These are phyloP conservation scores for Acromyrmex echinatior DNA, from an alignment of 1,140 invertebrate species.

Conservation along the genomic window DNA sequence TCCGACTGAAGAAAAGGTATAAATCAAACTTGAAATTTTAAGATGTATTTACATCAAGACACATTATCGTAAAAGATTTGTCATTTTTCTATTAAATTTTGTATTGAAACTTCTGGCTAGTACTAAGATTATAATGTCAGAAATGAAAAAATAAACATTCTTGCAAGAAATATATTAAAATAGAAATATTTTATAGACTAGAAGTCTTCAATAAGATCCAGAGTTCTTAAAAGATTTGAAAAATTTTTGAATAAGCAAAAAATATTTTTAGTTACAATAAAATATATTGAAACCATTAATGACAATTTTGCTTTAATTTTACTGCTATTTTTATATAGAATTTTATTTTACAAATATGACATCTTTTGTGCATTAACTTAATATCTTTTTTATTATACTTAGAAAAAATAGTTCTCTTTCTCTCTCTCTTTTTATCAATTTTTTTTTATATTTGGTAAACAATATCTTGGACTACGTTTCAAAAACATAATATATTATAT, in stretches of 20 bases:
- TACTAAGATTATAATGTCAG: too few relatives aligned
- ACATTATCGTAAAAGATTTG: neutral
- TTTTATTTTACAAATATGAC: neutral
- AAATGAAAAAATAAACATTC: too few relatives aligned
- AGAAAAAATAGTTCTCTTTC: neutral
- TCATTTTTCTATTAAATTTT: neutral
- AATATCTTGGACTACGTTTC: neutral
- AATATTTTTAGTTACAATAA: neutral
- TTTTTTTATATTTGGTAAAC: neutral
- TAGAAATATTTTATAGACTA: too few relatives aligned
- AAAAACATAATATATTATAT: too few relatives aligned
- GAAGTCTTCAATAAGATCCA: neutral
- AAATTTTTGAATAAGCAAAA: neutral
- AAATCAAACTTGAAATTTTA: conserved; percentile 10
- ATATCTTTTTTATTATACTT: neutral
- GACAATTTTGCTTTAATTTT: neutral
- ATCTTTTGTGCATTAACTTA: neutral
- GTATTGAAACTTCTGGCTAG: neutral
- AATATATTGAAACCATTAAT: neutral
- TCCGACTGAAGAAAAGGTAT: conserved; percentile 87
- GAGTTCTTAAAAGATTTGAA: neutral
- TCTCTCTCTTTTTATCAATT: neutral
- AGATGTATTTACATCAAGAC: neutral
- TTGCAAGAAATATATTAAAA: too few relatives aligned
- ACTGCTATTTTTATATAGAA: neutral